Evolutionary conservation across 2,797 vertebrate genomes (phyloP), one percentile per base, ranked within the genome.

Genomic region (Urophycis tenuis): DNA sequence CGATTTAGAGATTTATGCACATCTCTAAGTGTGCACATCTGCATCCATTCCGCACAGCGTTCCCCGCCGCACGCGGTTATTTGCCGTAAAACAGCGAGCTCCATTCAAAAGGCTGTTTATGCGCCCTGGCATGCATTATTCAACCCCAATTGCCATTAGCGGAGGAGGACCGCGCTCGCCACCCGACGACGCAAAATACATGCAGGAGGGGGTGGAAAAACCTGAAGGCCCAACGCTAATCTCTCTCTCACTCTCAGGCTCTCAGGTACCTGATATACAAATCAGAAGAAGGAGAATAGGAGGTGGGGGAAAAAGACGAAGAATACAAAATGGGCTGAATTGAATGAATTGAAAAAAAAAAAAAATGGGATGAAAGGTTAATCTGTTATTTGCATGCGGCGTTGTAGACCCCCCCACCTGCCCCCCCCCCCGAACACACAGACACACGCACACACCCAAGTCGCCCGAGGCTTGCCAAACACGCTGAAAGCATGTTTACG

Each of bases 111-210:
- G 76, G 22, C 71, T 32, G 31, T 71, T 71, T 25, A 69, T 64
- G 0, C 1, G n/a, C 25, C 67, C 33, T 78, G 34, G 6, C 75
- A 81, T 83, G 39, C 45, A 81, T 88, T 84, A 83, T 78, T 86
- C 53, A 82, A 79, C 74, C 76, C 76, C 71, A 83, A 71, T 87
- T 80, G 80, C 72, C 49, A 74, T 74, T 69, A 74, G 39, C 33
- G 33, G 69, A 31, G 33, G 69, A 31, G 53, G 22, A 22, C 10
- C 35, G 31, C 33, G 14, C n/a, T 72, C 53, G 73, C 45, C 49
- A 17, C 12, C 14, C 5, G 69, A 75, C 35, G 75, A 77, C 53
- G 75, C 72, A 70, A 25, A 17, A 79, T 32, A 31, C 35, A 77
- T 34, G 71, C 32, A 75, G 32, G 35, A 15, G 19, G 8, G 74